A percentile compares a stretch with the other conserved stretches of the same genome.
phyloP scores from a whole-genome alignment of 2,888 invertebrate species.

The Hanleya hanleyi region DNA sequence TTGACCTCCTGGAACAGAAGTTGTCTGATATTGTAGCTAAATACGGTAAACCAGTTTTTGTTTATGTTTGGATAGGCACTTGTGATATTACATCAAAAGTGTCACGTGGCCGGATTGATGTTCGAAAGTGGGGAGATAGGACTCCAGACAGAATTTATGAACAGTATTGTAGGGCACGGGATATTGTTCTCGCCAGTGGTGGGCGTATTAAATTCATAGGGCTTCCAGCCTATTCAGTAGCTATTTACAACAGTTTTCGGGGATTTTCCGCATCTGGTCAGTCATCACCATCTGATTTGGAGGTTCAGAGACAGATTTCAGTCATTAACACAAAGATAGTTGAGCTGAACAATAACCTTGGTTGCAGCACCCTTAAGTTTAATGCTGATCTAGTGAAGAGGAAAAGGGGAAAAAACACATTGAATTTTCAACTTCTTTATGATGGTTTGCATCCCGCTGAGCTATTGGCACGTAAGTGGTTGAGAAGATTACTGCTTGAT shows the following conservation, averaged over 20 bases:
- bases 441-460: background rate
- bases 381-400: background rate
- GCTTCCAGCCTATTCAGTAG: background rate
- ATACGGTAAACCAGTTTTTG: background rate
- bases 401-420: background rate
- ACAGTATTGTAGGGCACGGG: background rate
- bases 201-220: background rate
- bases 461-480: background rate
- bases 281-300: too few relatives aligned
- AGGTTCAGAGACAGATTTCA: too few relatives aligned
- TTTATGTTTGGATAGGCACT: background rate
- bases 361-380: background rate
- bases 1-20: background rate
- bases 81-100: background rate
- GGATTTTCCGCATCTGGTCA: background rate
- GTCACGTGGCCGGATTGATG: constrained; percentile 64
- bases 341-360: too few relatives aligned
- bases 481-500: background rate
- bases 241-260: background rate
- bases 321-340: too few relatives aligned
- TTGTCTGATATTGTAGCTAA: background rate
- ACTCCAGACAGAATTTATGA: background rate
- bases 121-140: background rate
- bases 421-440: background rate
- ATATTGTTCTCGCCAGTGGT: background rate